Conservation (phyloP, 2,888 invertebrate species). For the Orgyia antiqua region DNA sequence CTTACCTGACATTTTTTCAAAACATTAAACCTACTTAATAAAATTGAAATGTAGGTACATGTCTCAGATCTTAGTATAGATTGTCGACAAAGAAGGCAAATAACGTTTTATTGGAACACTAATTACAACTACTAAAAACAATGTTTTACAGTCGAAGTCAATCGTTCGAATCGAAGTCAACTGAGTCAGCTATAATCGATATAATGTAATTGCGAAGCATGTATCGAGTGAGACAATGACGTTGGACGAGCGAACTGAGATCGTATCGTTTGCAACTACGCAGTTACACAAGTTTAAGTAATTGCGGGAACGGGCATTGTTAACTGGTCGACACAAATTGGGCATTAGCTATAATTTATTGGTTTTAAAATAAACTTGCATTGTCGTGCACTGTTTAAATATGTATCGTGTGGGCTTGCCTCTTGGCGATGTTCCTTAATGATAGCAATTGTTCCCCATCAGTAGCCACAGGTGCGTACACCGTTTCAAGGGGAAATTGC, state of each 20-base stretch:
- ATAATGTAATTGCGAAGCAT: conserved; percentile 68
- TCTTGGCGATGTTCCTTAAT: conserved; percentile 59
- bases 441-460: conserved; percentile 74
- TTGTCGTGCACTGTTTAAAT: conserved; percentile 71
- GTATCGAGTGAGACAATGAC: conserved; percentile 71
- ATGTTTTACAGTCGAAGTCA: conserved; percentile 64
- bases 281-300: conserved; percentile 76
- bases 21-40: conserved; percentile 28
- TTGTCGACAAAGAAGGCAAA: conserved; percentile 37
- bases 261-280: conserved; percentile 63
- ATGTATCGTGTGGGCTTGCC: conserved; percentile 64
- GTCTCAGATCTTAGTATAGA: conserved; percentile 38
- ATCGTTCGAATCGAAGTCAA: conserved; percentile 55
- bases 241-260: conserved; percentile 50
- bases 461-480: conserved; percentile 65
- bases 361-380: conserved; percentile 69
- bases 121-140: conserved; percentile 64
- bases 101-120: conserved; percentile 51
- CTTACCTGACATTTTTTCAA: conserved; percentile 31
- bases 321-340: conserved; percentile 74
- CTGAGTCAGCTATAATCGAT: conserved; percentile 72
- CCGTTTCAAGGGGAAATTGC: conserved; percentile 27
- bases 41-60: conserved; percentile 30
- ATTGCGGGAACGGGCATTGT: conserved; percentile 77
- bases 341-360: conserved; percentile 77